phyloP scores from a whole-genome alignment of 2,888 invertebrate genomes.

The Antheraea assamensis region DNA sequence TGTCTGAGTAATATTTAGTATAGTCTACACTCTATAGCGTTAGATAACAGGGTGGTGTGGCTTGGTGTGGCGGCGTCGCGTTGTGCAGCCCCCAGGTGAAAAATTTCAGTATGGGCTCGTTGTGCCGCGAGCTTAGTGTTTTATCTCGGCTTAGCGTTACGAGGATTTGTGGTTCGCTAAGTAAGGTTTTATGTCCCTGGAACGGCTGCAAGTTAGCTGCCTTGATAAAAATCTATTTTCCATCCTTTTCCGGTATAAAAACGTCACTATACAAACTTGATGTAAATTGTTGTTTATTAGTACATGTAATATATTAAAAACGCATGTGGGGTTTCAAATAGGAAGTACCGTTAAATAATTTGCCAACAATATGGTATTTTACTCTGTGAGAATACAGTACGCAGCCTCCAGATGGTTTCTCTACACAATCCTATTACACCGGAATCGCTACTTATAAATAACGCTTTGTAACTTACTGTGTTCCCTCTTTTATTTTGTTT shows the following conservation, averaged over 20 bases:
- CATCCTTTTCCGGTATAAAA: slow-evolving; percentile 24
- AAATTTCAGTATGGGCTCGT: slow-evolving; percentile 73
- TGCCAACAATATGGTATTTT: neutral
- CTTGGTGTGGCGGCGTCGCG: slow-evolving; percentile 30
- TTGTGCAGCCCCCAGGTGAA: slow-evolving; percentile 70
- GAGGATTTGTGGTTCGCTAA: slow-evolving; percentile 81
- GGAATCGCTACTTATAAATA: slow-evolving; percentile 76
- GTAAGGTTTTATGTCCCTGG: slow-evolving; percentile 79
- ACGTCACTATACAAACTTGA: slow-evolving; percentile 1
- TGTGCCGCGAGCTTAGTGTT: slow-evolving; percentile 77
- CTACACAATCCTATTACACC: slow-evolving; percentile 59
- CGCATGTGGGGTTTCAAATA: neutral
- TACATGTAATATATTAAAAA: neutral
- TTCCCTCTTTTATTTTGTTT: slow-evolving; percentile 65
- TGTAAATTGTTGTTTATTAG: slow-evolving; percentile 7
- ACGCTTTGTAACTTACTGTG: slow-evolving; percentile 64
- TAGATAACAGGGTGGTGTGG: neutral
- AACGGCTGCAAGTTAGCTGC: slow-evolving; percentile 72
- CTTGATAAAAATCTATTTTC: slow-evolving; percentile 70
- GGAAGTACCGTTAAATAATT: neutral
- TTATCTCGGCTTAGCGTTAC: slow-evolving; percentile 81
- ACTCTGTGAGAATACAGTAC: neutral
- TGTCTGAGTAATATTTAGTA: slow-evolving; percentile 73
- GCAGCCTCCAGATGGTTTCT: slow-evolving; percentile 54
- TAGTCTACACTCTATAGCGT: slow-evolving; percentile 56